Evolutionary conservation across 2,888 invertebrate species (phyloP).

Genomic region (Stenichneumon culpator): DNA sequence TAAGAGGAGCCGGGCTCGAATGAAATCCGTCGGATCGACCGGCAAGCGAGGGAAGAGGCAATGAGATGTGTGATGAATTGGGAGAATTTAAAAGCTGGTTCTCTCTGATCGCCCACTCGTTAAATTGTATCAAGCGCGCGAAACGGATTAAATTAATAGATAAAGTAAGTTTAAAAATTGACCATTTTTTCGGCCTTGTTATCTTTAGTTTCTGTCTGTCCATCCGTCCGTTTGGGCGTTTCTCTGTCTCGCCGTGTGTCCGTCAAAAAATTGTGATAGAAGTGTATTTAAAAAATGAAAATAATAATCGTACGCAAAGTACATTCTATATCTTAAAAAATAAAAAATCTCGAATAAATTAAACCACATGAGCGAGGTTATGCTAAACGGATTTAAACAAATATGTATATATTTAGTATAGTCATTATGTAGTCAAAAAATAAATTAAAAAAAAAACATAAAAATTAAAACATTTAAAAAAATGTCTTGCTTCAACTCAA

Average conservation of each 20-base stretch:
- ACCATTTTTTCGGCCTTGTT: not conserved
- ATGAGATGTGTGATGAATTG: not conserved
- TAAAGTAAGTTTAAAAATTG: not conserved
- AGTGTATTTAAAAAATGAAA: too few species aligned
- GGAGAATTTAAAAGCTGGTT: not conserved
- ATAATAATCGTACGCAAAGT: too few species aligned
- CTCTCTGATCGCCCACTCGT: slow-evolving; percentile 25
- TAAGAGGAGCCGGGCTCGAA: slow-evolving; percentile 16
- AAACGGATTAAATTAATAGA: not conserved
- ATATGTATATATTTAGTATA: too few species aligned
- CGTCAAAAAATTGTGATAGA: too few species aligned
- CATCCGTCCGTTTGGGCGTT: not conserved
- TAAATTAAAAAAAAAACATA: too few species aligned
- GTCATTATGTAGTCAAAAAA: too few species aligned
- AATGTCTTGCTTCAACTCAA: too few species aligned
- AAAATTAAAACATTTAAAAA: too few species aligned
- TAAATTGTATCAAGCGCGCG: slow-evolving; percentile 12
- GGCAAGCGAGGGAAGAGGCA: not conserved
- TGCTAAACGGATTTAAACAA: too few species aligned
- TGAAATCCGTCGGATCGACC: slow-evolving; percentile 19
- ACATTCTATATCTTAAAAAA: too few species aligned
- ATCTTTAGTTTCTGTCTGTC: not conserved
- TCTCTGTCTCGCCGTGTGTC: not conserved
- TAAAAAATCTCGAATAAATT: too few species aligned
- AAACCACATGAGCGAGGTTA: too few species aligned